These are phyloP conservation scores for Mesochorus sp. DNA, from an alignment of 2,888 invertebrate genomes.

Conservation along the genomic window DNA sequence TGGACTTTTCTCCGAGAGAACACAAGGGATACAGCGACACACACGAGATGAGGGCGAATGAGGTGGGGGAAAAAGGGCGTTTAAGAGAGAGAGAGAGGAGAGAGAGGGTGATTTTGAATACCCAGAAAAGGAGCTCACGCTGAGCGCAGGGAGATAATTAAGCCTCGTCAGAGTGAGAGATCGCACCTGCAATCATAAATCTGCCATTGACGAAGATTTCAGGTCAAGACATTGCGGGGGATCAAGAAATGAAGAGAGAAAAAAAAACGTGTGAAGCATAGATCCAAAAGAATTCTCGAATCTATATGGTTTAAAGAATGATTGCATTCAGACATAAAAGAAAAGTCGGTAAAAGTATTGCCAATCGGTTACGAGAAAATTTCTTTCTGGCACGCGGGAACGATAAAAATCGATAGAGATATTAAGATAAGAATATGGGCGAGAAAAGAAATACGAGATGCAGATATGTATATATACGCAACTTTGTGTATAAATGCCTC, in stretches of 20 bases:
- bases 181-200: constrained; percentile 42
- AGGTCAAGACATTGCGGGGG: constrained; percentile 8
- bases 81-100: constrained; percentile 6
- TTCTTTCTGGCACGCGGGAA: neutral
- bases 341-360: neutral
- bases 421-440: constrained; percentile 48
- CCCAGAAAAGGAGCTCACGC: constrained; percentile 69
- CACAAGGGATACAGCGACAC: constrained; percentile 5
- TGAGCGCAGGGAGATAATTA: constrained; percentile 66
- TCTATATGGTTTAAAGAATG: neutral
- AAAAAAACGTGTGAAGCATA: neutral
- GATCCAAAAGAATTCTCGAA: neutral
- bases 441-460: neutral
- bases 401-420: constrained; percentile 39
- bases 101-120: constrained; percentile 62
- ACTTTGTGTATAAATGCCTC: neutral
- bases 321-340: neutral
- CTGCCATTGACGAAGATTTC: neutral
- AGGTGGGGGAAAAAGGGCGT: neutral
- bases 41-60: neutral
- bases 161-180: constrained; percentile 40
- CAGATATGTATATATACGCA: neutral
- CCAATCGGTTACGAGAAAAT: neutral
- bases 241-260: neutral
- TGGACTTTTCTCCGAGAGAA: constrained; percentile 30